Percentiles rank a stretch among this genome's conserved stretches.
Evolutionary conservation across 2,113 vertebrate species (phyloP).

Genomic region (Recurvirostra avosetta): DNA sequence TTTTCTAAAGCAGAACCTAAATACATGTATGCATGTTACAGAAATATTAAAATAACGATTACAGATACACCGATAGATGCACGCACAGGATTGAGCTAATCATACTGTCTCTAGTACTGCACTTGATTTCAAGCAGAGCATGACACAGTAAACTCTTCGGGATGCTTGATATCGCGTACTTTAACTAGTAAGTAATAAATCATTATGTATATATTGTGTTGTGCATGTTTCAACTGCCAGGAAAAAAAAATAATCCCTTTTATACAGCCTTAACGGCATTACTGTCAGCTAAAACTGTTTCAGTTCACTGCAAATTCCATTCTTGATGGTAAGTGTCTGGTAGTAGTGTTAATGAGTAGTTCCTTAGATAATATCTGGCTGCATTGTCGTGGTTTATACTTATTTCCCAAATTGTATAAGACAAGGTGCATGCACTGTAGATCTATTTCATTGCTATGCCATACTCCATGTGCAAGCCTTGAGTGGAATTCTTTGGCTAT

Average conservation of each 20-base stretch:
- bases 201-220: background rate
- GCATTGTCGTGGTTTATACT: background rate
- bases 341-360: background rate
- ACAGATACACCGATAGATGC: background rate
- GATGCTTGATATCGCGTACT: background rate
- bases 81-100: background rate
- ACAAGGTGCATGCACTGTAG: background rate
- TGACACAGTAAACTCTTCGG: background rate
- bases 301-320: background rate
- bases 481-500: background rate
- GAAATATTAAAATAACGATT: background rate
- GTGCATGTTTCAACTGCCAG: background rate
- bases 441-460: background rate
- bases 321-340: background rate
- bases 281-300: background rate
- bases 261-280: background rate
- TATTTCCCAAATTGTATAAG: background rate
- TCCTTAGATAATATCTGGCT: background rate
- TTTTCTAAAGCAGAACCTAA: background rate
- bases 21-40: background rate
- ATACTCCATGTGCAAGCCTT: background rate
- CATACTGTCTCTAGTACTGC: background rate
- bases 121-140: slow-evolving; percentile 3
- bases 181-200: slow-evolving; percentile 22
- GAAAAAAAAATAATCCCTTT: background rate